These are phyloP conservation scores for Cryptus armator DNA, from an alignment of 2,888 invertebrate species.

Conservation along the genomic window DNA sequence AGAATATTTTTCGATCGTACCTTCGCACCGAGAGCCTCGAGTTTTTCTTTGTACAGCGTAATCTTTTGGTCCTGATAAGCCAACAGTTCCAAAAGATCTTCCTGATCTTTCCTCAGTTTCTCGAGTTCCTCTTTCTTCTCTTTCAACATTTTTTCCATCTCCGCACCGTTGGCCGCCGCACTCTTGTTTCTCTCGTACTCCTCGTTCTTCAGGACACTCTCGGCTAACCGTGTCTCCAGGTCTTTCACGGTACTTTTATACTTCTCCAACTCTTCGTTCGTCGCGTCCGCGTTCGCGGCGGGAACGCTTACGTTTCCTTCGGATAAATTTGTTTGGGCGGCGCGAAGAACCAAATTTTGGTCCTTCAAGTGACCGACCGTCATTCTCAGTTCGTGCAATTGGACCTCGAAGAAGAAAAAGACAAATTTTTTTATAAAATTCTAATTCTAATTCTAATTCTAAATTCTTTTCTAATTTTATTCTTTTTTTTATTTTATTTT, in stretches of 20 bases:
- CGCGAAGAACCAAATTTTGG: conserved; percentile 94
- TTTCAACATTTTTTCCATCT: conserved; percentile 79
- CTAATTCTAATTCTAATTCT: no score
- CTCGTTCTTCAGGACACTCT: conserved; percentile 70
- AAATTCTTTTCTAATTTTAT: no score
- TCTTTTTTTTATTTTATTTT: no score
- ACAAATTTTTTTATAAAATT: background rate
- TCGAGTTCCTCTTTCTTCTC: conserved; percentile 87
- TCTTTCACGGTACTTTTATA: conserved; percentile 76
- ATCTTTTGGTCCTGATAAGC: conserved; percentile 94
- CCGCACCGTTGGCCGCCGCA: conserved; percentile 72
- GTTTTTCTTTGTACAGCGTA: conserved; percentile 88
- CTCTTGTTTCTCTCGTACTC: conserved; percentile 83
- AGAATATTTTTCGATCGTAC: conserved; percentile 48
- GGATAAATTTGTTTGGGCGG: conserved; percentile 84
- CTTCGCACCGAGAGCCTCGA: conserved; percentile 87
- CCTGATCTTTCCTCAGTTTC: conserved; percentile 94
- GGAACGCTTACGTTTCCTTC: conserved; percentile 68
- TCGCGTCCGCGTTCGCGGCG: conserved; percentile 64
- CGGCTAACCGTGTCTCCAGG: conserved; percentile 77
- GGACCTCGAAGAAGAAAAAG: conserved; percentile 38
- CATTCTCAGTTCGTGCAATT: conserved; percentile 89
- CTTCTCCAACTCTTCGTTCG: conserved; percentile 76
- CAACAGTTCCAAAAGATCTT: conserved; percentile 95
- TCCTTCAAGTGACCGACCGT: conserved; percentile 92